Percentiles rank a stretch among this genome's conserved stretches.
These are phyloP conservation scores for Sebastes jordani DNA, from an alignment of 2,797 vertebrate species.

Conservation along the genomic window DNA sequence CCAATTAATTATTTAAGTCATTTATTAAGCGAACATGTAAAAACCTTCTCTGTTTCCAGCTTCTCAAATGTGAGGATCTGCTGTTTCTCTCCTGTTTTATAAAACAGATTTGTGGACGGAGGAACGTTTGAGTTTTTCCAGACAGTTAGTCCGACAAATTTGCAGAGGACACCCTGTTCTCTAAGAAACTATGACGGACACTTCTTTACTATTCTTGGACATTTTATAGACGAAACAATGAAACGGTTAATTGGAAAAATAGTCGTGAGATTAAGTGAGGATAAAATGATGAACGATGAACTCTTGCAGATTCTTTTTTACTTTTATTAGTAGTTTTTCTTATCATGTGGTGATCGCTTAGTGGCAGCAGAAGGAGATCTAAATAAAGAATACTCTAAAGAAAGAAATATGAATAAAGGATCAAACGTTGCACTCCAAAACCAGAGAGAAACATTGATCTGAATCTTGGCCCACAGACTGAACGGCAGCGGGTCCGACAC, in stretches of 20 bases:
- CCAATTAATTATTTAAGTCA: neutral
- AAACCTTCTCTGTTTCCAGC: neutral
- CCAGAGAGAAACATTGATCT: neutral
- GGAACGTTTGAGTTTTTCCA: neutral
- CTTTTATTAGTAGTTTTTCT: neutral
- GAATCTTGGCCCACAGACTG: neutral
- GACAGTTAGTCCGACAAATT: neutral
- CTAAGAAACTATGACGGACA: neutral
- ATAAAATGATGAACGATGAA: neutral
- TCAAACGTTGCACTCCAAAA: neutral
- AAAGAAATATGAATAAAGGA: neutral
- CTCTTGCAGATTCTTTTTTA: neutral
- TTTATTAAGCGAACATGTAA: neutral
- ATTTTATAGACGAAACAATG: neutral
- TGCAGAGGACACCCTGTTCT: neutral
- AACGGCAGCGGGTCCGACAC: neutral
- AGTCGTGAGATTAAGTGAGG: too few relatives aligned
- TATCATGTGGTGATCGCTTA: neutral
- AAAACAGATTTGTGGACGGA: neutral
- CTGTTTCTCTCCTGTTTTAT: too few relatives aligned
- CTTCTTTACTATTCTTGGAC: neutral
- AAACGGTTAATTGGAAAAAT: neutral
- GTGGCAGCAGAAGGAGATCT: neutral
- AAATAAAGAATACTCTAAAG: neutral
- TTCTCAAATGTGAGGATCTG: neutral